phyloP scores from a whole-genome alignment of 2,113 vertebrate species.

The Rhabdomys dilectus region DNA sequence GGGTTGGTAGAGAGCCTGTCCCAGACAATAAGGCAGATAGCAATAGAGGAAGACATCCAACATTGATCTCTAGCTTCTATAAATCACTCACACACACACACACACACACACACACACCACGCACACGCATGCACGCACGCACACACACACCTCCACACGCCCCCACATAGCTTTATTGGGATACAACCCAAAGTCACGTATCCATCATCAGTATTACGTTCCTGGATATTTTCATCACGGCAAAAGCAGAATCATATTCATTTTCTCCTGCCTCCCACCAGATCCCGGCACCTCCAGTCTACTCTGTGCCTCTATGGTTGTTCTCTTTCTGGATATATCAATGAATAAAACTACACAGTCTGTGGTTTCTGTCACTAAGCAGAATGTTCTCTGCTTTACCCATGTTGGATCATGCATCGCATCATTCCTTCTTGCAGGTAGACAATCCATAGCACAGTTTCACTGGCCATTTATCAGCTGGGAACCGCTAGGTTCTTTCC shows the following conservation, averaged over 20 bases:
- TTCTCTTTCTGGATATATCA: not conserved
- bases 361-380: not conserved
- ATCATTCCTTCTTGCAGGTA: not conserved
- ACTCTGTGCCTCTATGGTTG: not conserved
- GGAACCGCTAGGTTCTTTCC: not conserved
- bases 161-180: not conserved
- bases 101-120: not conserved
- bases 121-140: not conserved
- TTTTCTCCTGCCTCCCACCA: not conserved
- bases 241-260: not conserved
- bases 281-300: not conserved
- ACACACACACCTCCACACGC: not conserved
- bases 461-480: not conserved
- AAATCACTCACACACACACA: not conserved
- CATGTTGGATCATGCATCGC: not conserved
- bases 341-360: not conserved
- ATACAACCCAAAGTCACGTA: not conserved
- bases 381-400: not conserved
- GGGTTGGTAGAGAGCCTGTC: not conserved
- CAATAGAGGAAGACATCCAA: not conserved
- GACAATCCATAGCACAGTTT: not conserved
- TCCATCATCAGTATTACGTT: slow-evolving; percentile 8
- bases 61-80: not conserved
- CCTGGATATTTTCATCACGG: slow-evolving; percentile 15
- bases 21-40: not conserved